Evolutionary conservation across 2,888 invertebrate species (phyloP).

Genomic region (Tenthredo livida): DNA sequence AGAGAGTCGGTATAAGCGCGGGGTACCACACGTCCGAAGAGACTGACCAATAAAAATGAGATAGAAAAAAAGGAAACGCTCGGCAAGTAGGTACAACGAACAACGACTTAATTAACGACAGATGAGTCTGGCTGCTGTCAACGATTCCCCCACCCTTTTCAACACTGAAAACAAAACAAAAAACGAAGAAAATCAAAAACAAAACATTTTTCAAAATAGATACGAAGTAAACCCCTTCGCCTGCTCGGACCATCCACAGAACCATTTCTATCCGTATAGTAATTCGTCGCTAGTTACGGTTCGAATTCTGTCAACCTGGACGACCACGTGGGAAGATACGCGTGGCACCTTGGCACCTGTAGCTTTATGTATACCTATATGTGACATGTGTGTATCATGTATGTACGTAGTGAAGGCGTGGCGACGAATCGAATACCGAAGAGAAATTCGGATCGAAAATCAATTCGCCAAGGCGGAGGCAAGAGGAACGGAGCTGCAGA

Average conservation of each 20-base stretch:
- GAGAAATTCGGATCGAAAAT: slow-evolving; percentile 25
- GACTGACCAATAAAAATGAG: slow-evolving; percentile 50
- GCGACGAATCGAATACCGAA: slow-evolving; percentile 1
- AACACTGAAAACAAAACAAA: background rate
- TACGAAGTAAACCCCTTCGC: background rate
- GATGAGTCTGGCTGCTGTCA: slow-evolving; percentile 51
- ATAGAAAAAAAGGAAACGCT: slow-evolving; percentile 4
- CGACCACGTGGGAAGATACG: slow-evolving; percentile 7
- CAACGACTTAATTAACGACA: slow-evolving; percentile 65
- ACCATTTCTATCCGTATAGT: background rate
- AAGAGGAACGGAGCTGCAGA: background rate
- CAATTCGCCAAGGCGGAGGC: background rate
- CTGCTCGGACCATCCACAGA: background rate
- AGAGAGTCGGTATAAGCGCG: background rate
- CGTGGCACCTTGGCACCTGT: background rate
- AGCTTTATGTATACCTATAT: background rate
- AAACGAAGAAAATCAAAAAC: background rate
- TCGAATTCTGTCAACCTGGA: background rate
- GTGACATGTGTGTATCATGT: background rate
- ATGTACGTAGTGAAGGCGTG: background rate
- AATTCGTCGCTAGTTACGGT: background rate
- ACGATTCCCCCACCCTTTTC: background rate
- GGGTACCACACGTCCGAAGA: background rate
- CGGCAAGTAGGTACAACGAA: slow-evolving; percentile 52
- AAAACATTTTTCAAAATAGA: background rate